These are phyloP conservation scores for Agriopis aurantiaria DNA, from an alignment of 2,888 invertebrate species.

Conservation along the genomic window DNA sequence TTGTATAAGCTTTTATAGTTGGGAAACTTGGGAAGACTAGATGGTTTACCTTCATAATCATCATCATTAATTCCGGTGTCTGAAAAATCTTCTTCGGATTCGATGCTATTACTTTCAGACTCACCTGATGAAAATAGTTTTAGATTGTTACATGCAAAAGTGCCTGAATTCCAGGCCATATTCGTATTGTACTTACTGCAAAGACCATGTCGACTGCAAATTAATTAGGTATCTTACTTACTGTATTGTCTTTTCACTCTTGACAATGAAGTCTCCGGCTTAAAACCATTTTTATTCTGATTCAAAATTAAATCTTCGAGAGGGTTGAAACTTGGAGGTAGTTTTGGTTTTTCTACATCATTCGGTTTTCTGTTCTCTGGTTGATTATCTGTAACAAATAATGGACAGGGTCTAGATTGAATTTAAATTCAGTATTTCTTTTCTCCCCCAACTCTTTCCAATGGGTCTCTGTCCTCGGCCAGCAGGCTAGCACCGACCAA, in stretches of 20 bases:
- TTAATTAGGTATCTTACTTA: no score
- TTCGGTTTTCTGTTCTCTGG: neutral
- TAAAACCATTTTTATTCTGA: conserved; percentile 49
- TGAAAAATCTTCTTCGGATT: neutral
- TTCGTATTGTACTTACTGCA: no score
- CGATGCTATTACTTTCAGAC: conserved; percentile 6
- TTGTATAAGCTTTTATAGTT: neutral
- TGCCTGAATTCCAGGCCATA: neutral
- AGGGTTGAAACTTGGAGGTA: conserved; percentile 52
- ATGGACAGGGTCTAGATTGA: neutral
- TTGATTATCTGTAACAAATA: conserved; percentile 3
- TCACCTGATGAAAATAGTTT: conserved; percentile 3
- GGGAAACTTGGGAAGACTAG: neutral
- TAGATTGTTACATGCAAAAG: neutral
- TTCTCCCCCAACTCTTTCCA: no score
- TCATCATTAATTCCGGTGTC: neutral
- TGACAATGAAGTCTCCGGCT: conserved; percentile 43
- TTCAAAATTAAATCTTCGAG: conserved; percentile 54
- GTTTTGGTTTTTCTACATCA: conserved; percentile 17
- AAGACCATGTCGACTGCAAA: neutral
- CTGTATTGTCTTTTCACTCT: conserved; percentile 62
- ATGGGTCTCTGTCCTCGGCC: no score
- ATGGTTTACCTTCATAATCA: neutral
- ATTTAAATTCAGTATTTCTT: neutral
- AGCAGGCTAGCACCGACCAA: no score